These are phyloP conservation scores for Zaprionus capensis DNA, from an alignment of 1,140 invertebrate genomes.

Conservation along the genomic window DNA sequence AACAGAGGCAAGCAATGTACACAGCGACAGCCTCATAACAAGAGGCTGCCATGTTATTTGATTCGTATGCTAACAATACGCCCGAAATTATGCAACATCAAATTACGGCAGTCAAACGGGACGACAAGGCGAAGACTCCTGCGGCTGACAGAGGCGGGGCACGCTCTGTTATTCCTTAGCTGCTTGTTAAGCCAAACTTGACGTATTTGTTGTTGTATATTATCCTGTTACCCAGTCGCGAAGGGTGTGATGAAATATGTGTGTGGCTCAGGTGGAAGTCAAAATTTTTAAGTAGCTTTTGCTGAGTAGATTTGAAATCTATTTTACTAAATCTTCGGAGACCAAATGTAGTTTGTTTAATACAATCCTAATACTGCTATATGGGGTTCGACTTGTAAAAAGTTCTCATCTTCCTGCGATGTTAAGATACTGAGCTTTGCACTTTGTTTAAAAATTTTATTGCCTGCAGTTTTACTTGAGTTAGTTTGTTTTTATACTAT, in stretches of 20 bases:
- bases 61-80: constrained; percentile 29
- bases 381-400: too few relatives aligned
- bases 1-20: background rate
- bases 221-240: background rate
- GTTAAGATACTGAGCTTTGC: too few relatives aligned
- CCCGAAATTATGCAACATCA: constrained; percentile 52
- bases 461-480: background rate
- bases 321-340: background rate
- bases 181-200: constrained; percentile 62
- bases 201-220: constrained; percentile 51
- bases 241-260: background rate
- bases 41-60: constrained; percentile 18
- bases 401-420: too few relatives aligned
- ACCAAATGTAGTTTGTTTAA: too few relatives aligned
- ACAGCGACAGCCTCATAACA: background rate
- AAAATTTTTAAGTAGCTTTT: background rate
- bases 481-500: too few relatives aligned
- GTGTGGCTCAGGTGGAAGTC: background rate
- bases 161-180: constrained; percentile 19
- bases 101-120: constrained; percentile 46
- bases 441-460: background rate
- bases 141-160: constrained; percentile 27
- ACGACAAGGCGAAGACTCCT: constrained; percentile 15
- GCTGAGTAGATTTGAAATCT: background rate
- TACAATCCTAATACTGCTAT: too few relatives aligned